Percentiles rank a stretch among this genome's conserved stretches.
Evolutionary conservation across 2,797 vertebrate genomes (phyloP).

Genomic region (Pachyuromys duprasi): DNA sequence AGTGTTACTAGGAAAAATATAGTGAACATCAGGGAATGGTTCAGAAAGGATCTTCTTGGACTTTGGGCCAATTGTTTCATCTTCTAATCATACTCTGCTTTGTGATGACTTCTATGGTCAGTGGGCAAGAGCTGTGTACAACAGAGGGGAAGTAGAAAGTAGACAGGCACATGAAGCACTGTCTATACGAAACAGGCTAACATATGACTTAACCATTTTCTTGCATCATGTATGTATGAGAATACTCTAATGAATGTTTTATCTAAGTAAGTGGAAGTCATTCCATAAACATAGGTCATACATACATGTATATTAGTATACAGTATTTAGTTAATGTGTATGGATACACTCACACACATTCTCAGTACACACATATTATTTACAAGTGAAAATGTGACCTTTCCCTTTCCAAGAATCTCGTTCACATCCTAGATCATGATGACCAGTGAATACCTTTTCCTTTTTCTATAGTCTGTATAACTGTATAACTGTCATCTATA

Average conservation of each 20-base stretch:
- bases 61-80: background rate
- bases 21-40: background rate
- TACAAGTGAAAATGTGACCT: background rate
- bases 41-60: background rate
- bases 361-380: background rate
- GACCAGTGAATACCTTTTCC: background rate
- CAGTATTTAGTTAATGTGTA: background rate
- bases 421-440: background rate
- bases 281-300: background rate
- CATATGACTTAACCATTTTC: background rate
- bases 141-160: background rate
- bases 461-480: background rate
- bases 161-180: background rate
- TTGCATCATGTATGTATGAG: background rate
- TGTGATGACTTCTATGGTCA: background rate
- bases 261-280: constrained; percentile 2
- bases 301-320: background rate
- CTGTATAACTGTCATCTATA: background rate
- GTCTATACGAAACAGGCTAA: background rate
- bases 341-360: background rate
- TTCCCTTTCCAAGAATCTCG: background rate
- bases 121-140: background rate
- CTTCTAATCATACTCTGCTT: background rate
- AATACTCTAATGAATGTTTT: background rate
- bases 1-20: background rate